A percentile compares a stretch with the other conserved stretches of the same genome.
Conservation (phyloP, 2,113 vertebrate species). For the Triplophysa tibetana region DNA sequence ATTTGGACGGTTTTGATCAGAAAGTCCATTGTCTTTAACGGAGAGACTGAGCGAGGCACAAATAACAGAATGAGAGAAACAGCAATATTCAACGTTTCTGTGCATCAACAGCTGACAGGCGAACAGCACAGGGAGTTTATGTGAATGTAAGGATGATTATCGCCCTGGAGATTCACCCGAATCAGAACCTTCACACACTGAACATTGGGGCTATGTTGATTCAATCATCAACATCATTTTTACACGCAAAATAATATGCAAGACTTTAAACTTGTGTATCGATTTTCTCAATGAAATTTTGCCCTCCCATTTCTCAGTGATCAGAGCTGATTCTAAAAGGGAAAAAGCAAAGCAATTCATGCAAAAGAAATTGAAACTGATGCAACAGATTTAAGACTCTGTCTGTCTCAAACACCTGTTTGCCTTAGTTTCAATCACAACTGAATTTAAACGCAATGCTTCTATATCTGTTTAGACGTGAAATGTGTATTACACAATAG, state of each 20-base stretch:
- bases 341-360: no score
- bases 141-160: conserved; percentile 3
- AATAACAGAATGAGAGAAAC: background rate
- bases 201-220: background rate
- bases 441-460: background rate
- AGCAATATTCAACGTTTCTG: background rate
- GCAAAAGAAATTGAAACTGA: no score
- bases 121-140: background rate
- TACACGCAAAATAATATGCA: no score
- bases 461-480: background rate
- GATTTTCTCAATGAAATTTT: background rate
- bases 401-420: no score
- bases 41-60: background rate
- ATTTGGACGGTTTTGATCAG: conserved; percentile 59
- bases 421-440: background rate
- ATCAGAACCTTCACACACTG: background rate
- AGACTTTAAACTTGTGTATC: background rate
- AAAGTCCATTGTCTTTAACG: conserved; percentile 30
- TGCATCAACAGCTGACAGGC: background rate
- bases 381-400: no score
- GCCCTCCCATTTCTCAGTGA: background rate
- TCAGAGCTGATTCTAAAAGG: background rate
- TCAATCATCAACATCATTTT: background rate
- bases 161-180: background rate
- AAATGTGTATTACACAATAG: background rate